Conservation (phyloP, 2,888 invertebrate genomes). For the Deilephila elpenor region DNA sequence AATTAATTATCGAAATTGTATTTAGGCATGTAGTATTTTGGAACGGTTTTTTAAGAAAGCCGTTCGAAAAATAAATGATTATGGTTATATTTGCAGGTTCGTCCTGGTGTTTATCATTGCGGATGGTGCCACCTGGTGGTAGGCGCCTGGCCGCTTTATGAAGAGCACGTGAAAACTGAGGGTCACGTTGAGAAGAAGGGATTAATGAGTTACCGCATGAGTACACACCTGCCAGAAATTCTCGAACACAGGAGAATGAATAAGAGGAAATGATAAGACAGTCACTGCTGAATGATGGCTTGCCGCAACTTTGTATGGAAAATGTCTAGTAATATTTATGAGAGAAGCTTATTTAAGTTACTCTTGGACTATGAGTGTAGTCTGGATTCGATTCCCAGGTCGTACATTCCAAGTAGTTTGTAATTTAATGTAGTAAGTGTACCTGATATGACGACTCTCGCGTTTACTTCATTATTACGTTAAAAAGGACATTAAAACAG, state of each 20-base stretch:
- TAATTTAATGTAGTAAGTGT: no score
- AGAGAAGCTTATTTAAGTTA: no score
- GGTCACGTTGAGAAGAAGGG: neutral
- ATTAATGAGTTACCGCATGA: neutral
- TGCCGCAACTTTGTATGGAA: no score
- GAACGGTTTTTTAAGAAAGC: no score
- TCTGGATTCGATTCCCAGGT: no score
- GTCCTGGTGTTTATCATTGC: neutral
- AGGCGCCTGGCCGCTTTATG: neutral
- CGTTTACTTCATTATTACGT: no score
- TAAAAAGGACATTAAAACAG: no score
- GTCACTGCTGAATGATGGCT: neutral
- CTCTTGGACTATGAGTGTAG: no score
- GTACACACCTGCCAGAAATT: neutral
- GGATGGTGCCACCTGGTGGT: constrained; percentile 9
- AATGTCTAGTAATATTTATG: no score
- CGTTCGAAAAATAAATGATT: neutral
- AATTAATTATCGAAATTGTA: neutral
- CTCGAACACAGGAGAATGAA: constrained; percentile 1
- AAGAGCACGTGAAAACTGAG: neutral
- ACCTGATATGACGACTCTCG: no score
- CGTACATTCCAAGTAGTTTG: no score
- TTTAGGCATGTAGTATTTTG: no score
- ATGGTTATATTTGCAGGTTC: neutral
- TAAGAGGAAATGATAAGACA: neutral